Evolutionary conservation across 2,888 invertebrate genomes (phyloP).

Genomic region (Heliothis peltigera): DNA sequence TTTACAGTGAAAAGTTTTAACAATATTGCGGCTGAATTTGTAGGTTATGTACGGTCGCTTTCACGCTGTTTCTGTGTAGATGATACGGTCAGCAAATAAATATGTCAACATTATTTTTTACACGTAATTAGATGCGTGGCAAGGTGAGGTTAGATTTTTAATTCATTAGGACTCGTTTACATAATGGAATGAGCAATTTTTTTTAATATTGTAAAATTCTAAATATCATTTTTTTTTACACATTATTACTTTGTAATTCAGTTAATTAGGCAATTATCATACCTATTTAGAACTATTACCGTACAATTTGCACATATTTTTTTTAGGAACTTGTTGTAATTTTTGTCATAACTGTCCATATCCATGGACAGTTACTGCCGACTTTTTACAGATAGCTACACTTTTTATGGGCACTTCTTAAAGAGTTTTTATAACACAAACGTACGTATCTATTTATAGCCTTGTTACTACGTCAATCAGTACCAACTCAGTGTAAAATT

Average conservation of each 20-base stretch:
- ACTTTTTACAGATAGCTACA: background rate
- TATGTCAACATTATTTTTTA: background rate
- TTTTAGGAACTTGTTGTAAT: background rate
- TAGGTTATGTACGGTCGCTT: constrained; percentile 66
- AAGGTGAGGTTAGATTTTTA: too few species aligned
- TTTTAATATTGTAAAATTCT: too few species aligned
- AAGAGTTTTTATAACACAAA: constrained; percentile 4
- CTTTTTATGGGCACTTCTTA: constrained; percentile 3
- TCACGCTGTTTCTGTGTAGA: constrained; percentile 36
- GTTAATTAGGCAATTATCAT: too few species aligned
- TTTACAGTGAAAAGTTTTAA: constrained; percentile 32
- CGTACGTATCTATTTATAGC: background rate
- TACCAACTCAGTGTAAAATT: background rate
- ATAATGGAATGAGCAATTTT: too few species aligned
- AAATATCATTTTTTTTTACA: too few species aligned
- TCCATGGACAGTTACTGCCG: background rate
- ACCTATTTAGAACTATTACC: too few species aligned
- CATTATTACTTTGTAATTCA: too few species aligned
- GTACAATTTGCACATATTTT: too few species aligned
- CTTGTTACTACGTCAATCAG: too few species aligned
- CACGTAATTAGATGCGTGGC: background rate
- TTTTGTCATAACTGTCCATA: background rate
- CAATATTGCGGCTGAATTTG: constrained; percentile 47
- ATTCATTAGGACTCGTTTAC: too few species aligned
- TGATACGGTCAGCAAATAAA: constrained; percentile 25